Conservation (phyloP, 2,888 invertebrate species). For the Noctua fimbriata region DNA sequence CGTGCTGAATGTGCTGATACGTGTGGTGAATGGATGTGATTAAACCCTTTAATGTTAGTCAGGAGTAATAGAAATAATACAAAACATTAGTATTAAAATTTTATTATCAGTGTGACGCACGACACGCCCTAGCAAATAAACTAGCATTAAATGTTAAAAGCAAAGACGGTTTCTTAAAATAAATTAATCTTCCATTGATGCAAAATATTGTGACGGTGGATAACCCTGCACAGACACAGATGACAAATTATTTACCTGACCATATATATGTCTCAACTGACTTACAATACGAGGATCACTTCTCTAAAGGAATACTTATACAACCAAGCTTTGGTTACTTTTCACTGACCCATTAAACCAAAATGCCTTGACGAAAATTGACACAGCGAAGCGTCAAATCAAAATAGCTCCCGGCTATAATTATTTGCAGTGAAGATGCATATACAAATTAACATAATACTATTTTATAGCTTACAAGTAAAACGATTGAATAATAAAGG, state of each 20-base stretch:
- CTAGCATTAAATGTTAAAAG: constrained; percentile 83
- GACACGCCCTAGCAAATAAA: constrained; percentile 79
- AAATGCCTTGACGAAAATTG: constrained; percentile 40
- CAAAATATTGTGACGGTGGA: constrained; percentile 63
- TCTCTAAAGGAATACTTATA: constrained; percentile 40
- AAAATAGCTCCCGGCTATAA: constrained; percentile 40
- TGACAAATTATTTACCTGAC: constrained; percentile 48
- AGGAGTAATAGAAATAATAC: constrained; percentile 54
- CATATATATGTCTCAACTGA: constrained; percentile 55
- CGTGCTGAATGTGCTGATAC: no score
- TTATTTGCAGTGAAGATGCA: constrained; percentile 51
- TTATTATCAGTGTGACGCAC: constrained; percentile 77
- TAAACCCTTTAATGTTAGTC: not conserved
- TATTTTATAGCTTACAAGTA: constrained; percentile 71
- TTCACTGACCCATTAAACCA: constrained; percentile 45
- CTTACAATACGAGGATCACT: constrained; percentile 46
- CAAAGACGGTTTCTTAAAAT: constrained; percentile 76
- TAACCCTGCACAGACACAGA: constrained; percentile 53
- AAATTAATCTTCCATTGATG: constrained; percentile 70
- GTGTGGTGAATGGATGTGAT: no score
- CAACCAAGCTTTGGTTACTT: constrained; percentile 58
- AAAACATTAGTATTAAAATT: constrained; percentile 75
- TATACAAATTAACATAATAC: constrained; percentile 68
- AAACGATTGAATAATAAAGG: constrained; percentile 66
- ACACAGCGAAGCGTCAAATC: constrained; percentile 28